A percentile compares a stretch with the other conserved stretches of the same genome.
phyloP scores from a whole-genome alignment of 2,797 vertebrate species.

The Huso huso region DNA sequence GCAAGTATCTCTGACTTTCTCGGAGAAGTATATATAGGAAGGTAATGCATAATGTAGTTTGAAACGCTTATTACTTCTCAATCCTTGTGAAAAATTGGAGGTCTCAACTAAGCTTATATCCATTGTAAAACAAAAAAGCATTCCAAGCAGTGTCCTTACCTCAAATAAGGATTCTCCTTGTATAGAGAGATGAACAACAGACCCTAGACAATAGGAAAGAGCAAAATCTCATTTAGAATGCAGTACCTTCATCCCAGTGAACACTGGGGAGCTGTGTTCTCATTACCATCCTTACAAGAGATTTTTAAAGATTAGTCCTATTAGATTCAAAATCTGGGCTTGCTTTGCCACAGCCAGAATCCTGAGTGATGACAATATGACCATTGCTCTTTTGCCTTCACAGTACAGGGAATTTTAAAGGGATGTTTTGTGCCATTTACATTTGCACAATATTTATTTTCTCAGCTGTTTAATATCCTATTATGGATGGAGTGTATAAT shows the following conservation, averaged over 20 bases:
- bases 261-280: not conserved
- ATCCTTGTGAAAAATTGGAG: constrained; percentile 4
- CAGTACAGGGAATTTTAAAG: too few species aligned
- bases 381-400: too few species aligned
- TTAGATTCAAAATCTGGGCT: too few species aligned
- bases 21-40: not conserved
- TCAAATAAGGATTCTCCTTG: constrained; percentile 7
- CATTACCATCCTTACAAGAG: not conserved
- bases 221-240: constrained; percentile 11
- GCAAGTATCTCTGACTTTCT: not conserved
- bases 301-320: not conserved
- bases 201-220: constrained; percentile 1
- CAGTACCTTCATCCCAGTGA: constrained; percentile 7
- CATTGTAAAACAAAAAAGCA: constrained; percentile 4
- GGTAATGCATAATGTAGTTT: not conserved
- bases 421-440: too few species aligned
- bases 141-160: constrained; percentile 11
- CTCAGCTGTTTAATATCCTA: too few species aligned
- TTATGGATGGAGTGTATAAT: too few species aligned
- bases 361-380: too few species aligned
- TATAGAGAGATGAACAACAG: constrained; percentile 19
- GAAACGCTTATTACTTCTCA: not conserved
- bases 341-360: too few species aligned
- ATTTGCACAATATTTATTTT: too few species aligned
- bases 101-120: constrained; percentile 14